Evolutionary conservation across 1,140 invertebrate species (phyloP).

Genomic region (Hestina assimilis): DNA sequence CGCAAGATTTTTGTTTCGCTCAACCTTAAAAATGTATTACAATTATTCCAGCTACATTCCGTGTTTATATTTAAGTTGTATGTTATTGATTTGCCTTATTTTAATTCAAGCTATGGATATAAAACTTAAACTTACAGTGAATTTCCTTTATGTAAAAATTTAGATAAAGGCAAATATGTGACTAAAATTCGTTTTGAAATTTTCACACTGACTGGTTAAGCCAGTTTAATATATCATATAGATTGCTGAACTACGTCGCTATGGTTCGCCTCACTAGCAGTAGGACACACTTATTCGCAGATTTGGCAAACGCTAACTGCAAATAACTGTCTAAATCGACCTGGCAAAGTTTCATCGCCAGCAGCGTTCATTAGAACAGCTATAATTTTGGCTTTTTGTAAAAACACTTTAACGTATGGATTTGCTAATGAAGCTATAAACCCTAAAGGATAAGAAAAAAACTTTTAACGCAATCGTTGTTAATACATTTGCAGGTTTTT

Average conservation of each 20-base stretch:
- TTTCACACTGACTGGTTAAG: neutral
- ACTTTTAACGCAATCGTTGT: too few relatives aligned
- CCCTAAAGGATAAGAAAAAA: too few relatives aligned
- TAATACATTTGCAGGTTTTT: too few relatives aligned
- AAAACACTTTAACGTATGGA: neutral
- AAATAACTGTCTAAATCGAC: slow-evolving; percentile 15
- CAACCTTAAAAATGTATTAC: too few relatives aligned
- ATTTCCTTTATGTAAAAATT: too few relatives aligned
- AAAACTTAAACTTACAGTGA: neutral
- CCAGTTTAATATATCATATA: neutral
- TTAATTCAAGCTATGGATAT: too few relatives aligned
- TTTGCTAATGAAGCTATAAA: neutral
- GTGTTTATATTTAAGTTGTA: too few relatives aligned
- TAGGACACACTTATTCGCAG: slow-evolving; percentile 10
- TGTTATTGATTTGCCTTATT: too few relatives aligned
- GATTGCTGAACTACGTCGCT: slow-evolving; percentile 1
- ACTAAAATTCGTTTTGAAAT: neutral
- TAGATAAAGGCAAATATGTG: neutral
- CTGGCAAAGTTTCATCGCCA: slow-evolving; percentile 17
- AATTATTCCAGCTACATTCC: too few relatives aligned
- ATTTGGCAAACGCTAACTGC: slow-evolving; percentile 19
- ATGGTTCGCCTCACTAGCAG: slow-evolving; percentile 13
- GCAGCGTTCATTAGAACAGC: slow-evolving; percentile 7
- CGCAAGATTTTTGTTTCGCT: too few relatives aligned
- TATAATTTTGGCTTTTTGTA: neutral